phyloP scores from a whole-genome alignment of 1,140 invertebrate species.

The Drosophila gunungcola region DNA sequence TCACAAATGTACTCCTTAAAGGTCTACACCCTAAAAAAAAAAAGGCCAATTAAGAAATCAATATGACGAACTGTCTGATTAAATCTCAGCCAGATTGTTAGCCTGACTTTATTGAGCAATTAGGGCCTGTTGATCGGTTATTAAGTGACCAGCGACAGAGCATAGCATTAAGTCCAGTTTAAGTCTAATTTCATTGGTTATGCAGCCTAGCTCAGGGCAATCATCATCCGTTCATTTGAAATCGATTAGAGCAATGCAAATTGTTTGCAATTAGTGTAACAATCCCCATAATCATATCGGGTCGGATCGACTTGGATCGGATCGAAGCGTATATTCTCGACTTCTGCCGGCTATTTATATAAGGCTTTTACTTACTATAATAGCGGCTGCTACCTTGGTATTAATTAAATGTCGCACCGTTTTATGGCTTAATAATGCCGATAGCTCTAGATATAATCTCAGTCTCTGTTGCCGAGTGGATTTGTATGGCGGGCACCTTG shows the following conservation, averaged over 20 bases:
- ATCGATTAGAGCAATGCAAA: slow-evolving; percentile 42
- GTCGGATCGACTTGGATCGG: not conserved
- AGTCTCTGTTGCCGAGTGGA: slow-evolving; percentile 32
- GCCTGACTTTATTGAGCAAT: slow-evolving; percentile 56
- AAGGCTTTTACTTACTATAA: slow-evolving; percentile 27
- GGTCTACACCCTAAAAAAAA: slow-evolving; percentile 10
- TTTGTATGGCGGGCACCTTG: slow-evolving; percentile 47
- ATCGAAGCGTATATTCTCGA: slow-evolving; percentile 18
- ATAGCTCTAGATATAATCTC: slow-evolving; percentile 24
- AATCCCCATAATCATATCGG: slow-evolving; percentile 21
- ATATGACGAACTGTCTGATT: not conserved
- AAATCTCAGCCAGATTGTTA: not conserved
- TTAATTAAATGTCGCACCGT: slow-evolving; percentile 47
- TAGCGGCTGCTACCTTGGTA: slow-evolving; percentile 47
- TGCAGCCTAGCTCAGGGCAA: slow-evolving; percentile 19
- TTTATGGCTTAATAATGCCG: slow-evolving; percentile 15
- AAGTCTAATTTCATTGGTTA: slow-evolving; percentile 29
- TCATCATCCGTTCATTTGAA: slow-evolving; percentile 28
- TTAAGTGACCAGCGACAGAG: slow-evolving; percentile 11
- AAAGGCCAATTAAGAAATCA: slow-evolving; percentile 2
- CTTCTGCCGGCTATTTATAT: slow-evolving; percentile 23
- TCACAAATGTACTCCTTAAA: slow-evolving; percentile 24
- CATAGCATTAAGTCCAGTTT: slow-evolving; percentile 22
- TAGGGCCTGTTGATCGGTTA: slow-evolving; percentile 42
- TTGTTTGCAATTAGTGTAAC: slow-evolving; percentile 45